Evolutionary conservation across 2,888 invertebrate species (phyloP).

Genomic region (Uloborus plumipes): DNA sequence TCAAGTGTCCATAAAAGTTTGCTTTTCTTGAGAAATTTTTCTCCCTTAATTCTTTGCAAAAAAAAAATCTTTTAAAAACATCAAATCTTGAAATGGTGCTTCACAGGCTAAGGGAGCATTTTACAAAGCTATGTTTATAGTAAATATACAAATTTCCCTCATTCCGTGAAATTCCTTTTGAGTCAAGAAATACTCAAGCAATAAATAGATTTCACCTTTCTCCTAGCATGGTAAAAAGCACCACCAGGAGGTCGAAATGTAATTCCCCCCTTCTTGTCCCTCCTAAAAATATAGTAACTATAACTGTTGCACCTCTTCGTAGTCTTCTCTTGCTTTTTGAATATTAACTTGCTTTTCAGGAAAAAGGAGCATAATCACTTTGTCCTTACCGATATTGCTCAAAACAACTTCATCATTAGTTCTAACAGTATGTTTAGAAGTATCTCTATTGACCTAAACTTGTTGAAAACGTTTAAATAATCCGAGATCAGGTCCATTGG

Average conservation of each 20-base stretch:
- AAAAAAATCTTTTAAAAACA: neutral
- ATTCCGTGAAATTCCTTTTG: too few relatives aligned
- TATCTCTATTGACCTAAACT: neutral
- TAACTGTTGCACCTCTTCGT: neutral
- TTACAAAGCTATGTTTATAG: neutral
- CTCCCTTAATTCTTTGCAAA: neutral
- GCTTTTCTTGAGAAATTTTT: neutral
- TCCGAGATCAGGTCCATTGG: neutral
- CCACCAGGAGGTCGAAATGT: neutral
- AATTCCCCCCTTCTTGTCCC: neutral
- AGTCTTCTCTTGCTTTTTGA: neutral
- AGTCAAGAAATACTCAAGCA: neutral
- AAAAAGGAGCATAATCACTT: neutral
- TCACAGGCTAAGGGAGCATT: neutral
- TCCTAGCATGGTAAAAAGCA: neutral
- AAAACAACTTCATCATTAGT: neutral
- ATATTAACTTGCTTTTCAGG: neutral
- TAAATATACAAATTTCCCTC: neutral
- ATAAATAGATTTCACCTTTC: neutral
- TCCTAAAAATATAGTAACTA: neutral
- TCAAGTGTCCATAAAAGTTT: neutral
- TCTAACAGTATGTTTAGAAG: neutral
- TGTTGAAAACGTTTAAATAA: constrained; percentile 4
- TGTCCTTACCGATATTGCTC: constrained; percentile 1
- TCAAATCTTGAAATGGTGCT: neutral